Evolutionary conservation across 2,797 vertebrate species (phyloP).

Genomic region (Momotus momota): DNA sequence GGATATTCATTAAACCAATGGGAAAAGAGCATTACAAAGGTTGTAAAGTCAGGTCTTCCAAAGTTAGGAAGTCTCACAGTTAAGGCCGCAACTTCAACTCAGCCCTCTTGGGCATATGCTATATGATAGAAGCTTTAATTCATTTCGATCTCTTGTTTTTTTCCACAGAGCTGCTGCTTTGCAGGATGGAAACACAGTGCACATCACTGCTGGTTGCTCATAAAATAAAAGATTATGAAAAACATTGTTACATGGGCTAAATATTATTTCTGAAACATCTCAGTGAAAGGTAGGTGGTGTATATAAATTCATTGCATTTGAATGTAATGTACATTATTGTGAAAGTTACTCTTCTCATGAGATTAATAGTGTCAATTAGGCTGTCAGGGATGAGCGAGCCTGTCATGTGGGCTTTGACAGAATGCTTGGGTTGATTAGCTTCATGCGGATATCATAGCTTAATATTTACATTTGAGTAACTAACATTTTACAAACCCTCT

Average conservation of each 20-base stretch:
- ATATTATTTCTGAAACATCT: constrained; percentile 4
- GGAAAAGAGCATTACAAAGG: not conserved
- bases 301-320: constrained; percentile 30
- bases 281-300: not conserved
- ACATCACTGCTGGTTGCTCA: not conserved
- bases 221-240: not conserved
- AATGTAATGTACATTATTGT: constrained; percentile 14
- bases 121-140: not conserved
- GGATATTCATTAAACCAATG: not conserved
- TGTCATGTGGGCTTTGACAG: constrained; percentile 57
- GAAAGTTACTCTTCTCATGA: constrained; percentile 23
- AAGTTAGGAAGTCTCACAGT: not conserved
- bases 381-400: constrained; percentile 39
- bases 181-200: not conserved
- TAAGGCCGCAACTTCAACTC: not conserved
- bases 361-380: constrained; percentile 55
- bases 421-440: constrained; percentile 55
- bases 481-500: constrained; percentile 13
- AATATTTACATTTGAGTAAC: constrained; percentile 47
- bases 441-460: constrained; percentile 33
- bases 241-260: not conserved
- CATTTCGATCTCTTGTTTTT: not conserved
- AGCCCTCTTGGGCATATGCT: not conserved
- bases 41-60: not conserved
- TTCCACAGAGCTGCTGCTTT: not conserved